Evolutionary conservation across 2,888 invertebrate species (phyloP), one percentile per base, ranked within the genome.

Genomic region (Orthosia incerta): DNA sequence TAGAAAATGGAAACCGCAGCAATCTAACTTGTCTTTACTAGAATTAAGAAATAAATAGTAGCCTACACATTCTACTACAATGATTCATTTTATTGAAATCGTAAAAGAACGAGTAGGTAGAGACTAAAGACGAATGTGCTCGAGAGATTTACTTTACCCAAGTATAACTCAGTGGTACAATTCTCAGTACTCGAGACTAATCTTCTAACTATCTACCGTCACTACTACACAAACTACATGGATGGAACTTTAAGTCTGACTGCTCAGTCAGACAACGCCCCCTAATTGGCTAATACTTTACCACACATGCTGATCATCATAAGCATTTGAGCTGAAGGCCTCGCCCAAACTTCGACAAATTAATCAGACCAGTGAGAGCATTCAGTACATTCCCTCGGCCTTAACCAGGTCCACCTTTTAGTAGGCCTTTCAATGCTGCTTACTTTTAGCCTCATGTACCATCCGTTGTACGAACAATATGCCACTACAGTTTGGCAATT

Each of bases 111-210:
- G 15, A 56, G 13, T 23, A 20, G 20, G 18, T 46, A 57, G 26
- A 76, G 57, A 76, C 26, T 46, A 57, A 20, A 76, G 57, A 76
- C 26, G 20, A 76, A 51, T 76, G 12, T 7, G 45, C 53, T 50
- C 20, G 7, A 51, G 45, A 50, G 13, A 70, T 61, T 55, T 70
- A 50, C 46, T 48, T 48, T n/a, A 39, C 23, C 11, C 55, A 39
- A 72, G 31, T 63, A 18, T 18, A 57, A 45, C 1, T 46, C 46
- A 26, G 20, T 51, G 57, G 11, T 20, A 45, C 20, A 73, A 73
- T 76, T 45, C 18, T 51, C 50, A n/a, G n/a, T n/a, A n/a, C n/a
- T n/a, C n/a, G n/a, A n/a, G n/a, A n/a, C n/a, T n/a, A n/a, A n/a
- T n/a, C n/a, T n/a, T n/a, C 45, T 66, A 13, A 15, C 20, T 20